Base-by-base conservation (phyloP, 2,797 vertebrate species). In the Arnoldichthys spilopterus region DNA sequence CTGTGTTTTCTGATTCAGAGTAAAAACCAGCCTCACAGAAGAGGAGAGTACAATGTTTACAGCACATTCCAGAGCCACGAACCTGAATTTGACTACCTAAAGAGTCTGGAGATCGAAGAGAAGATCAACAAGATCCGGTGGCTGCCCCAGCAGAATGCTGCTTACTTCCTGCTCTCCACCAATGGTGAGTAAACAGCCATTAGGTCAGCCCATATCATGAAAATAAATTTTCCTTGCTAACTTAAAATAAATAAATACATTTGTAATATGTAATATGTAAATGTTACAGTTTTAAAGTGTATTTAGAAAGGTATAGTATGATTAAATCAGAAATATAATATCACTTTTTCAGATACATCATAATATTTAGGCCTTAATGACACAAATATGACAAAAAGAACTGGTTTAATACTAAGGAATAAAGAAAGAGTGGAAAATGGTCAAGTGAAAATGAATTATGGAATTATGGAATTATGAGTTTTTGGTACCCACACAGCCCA, bases 61-160 rank as follows among this genome's bases (percentile, higher is more conserved):
- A 96, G 95, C 93, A 96, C 95, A 87, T 96, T 96, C 92, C 95
- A 96, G 92, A 96, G 95, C 92, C 95, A 96, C 79, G 95, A 96
- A 91, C 95, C 95, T 0, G 95, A 96, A 91, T 96, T 96, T 77
- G 95, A 96, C 94, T 96, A 96, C 93, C 92, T 96, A 92, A 96
- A 96, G 91, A 96, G 95, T 80, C 86, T 96, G 87, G 95, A 96
- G 89, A 96, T 96, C 0, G 95, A 96, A 90, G 95, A 96, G 91
- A 96, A 96, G 90, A 96, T 96, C 91, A 96, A 96, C 73, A 96
- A 96, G 91, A 96, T 96, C 22, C 93, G 95, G 90, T 96, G 95
- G 95, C 94, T 96, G 80, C 95, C 95, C 0, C 95, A 96, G 82
- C 95, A 96, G 85, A 96, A 96, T 1, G 95, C 95, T 6, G 95